These are phyloP conservation scores for Coracias cyanogaster DNA, from an alignment of 2,797 vertebrate species.

Conservation along the genomic window DNA sequence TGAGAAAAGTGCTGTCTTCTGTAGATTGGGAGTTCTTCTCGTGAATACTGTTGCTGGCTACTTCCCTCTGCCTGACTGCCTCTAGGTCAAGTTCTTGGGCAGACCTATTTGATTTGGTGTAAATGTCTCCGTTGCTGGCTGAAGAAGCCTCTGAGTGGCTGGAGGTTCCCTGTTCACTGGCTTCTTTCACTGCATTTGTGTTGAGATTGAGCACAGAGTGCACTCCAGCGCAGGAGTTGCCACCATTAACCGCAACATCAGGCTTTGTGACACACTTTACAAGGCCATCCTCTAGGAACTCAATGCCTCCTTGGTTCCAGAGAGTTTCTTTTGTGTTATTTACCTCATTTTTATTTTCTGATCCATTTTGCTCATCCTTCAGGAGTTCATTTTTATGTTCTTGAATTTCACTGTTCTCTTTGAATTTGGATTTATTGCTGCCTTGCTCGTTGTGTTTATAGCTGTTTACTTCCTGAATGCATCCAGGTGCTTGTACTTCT, in stretches of 20 bases:
- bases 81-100: not conserved
- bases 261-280: not conserved
- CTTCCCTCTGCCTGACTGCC: not conserved
- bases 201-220: not conserved
- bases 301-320: not conserved
- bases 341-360: not conserved
- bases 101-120: not conserved
- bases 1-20: not conserved
- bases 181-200: not conserved
- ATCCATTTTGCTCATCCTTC: not conserved
- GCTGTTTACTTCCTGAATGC: conserved; percentile 71
- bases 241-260: conserved; percentile 24
- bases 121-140: not conserved
- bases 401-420: conserved; percentile 15
- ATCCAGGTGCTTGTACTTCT: conserved; percentile 66
- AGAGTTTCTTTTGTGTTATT: not conserved
- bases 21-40: not conserved
- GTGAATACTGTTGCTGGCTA: not conserved
- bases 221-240: not conserved
- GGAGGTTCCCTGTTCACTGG: not conserved
- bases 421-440: conserved; percentile 45
- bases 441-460: conserved; percentile 61
- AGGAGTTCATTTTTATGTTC: conserved; percentile 32
- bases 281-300: not conserved
- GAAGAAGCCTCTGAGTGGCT: not conserved